A percentile compares a stretch with the other conserved stretches of the same genome.
Conservation (phyloP, 1,140 invertebrate genomes). For the Orchestia grillus region DNA sequence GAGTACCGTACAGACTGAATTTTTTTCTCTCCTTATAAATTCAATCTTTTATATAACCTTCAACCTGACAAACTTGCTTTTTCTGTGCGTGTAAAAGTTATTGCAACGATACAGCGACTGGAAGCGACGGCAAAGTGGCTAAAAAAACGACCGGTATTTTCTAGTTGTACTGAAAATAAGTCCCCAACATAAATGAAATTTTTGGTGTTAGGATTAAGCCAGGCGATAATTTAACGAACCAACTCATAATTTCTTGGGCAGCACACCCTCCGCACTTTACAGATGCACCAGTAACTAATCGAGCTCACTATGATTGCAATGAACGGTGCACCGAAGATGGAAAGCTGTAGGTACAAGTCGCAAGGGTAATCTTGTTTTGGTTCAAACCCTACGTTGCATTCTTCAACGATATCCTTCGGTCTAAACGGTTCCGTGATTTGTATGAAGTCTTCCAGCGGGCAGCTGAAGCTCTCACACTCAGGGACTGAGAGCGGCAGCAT, state of each 20-base stretch:
- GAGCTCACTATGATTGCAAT: background rate
- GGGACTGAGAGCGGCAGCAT: background rate
- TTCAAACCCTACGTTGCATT: background rate
- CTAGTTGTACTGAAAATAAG: background rate
- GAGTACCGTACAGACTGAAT: no score
- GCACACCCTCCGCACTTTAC: background rate
- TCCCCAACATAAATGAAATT: background rate
- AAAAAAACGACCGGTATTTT: no score
- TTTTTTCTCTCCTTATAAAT: no score
- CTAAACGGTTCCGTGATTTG: background rate
- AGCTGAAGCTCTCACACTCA: background rate
- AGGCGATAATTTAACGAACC: background rate
- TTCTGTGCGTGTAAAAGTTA: no score
- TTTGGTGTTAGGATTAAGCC: background rate
- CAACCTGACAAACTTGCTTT: no score
- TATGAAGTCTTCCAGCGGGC: background rate
- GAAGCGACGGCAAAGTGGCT: no score
- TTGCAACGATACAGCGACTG: no score
- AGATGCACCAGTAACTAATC: background rate
- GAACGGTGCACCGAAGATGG: background rate
- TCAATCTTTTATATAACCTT: no score
- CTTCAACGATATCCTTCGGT: slow-evolving; percentile 13
- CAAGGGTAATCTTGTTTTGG: background rate
- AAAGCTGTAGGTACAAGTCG: background rate
- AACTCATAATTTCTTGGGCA: background rate